phyloP scores from a whole-genome alignment of 2,113 vertebrate species.

The cattle (Bos taurus) region ARS-UCD2.0 NC_037345.1:15434501-15435000 shows the following conservation, averaged over 20 bases:
- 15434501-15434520: neutral
- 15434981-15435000: neutral
- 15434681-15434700: neutral
- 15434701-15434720: neutral
- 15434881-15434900: constrained; percentile 9
- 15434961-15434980: neutral
- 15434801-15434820: neutral
- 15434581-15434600: neutral
- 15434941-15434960: neutral
- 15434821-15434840: neutral
- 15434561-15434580: neutral
- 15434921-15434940: neutral
- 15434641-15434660: neutral
- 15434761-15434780: neutral
- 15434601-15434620: neutral
- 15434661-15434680: neutral
- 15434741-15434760: neutral
- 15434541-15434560: neutral
- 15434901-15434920: neutral
- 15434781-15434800: neutral
- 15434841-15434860: neutral
- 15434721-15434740: neutral
- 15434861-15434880: neutral
- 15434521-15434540: neutral
- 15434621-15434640: neutral